These are phyloP conservation scores for Phrixothrix hirtus DNA, from an alignment of 2,888 invertebrate species.

Conservation along the genomic window DNA sequence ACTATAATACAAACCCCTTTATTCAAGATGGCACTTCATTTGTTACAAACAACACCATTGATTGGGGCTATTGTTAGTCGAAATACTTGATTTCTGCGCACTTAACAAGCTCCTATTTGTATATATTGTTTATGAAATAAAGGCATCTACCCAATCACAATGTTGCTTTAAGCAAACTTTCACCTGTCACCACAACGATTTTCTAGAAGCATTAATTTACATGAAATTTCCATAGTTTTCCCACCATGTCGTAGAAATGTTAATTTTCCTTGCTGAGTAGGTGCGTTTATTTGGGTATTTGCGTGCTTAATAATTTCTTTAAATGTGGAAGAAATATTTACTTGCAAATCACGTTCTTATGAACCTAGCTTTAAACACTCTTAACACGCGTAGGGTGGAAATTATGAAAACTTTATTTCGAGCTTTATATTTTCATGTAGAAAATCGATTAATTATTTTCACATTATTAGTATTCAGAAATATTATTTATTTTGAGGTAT, in stretches of 20 bases:
- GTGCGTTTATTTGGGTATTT: background rate
- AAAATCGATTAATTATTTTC: too few relatives aligned
- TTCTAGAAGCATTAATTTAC: slow-evolving; percentile 3
- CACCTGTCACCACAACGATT: too few relatives aligned
- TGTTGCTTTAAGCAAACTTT: background rate
- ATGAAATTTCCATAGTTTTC: slow-evolving; percentile 11
- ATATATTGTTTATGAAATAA: background rate
- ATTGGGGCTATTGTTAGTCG: slow-evolving; percentile 29
- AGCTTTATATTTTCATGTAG: too few relatives aligned
- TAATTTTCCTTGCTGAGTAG: background rate
- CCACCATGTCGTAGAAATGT: background rate
- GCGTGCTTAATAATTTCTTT: background rate
- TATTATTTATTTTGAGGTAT: too few relatives aligned
- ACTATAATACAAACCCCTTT: slow-evolving; percentile 25
- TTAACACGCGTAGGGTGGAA: too few relatives aligned
- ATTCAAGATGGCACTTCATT: slow-evolving; percentile 34
- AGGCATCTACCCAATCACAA: background rate
- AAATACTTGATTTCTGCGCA: too few relatives aligned
- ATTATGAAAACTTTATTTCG: too few relatives aligned
- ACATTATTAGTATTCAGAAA: too few relatives aligned
- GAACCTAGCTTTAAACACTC: background rate
- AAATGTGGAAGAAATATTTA: background rate
- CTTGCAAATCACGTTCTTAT: slow-evolving; percentile 1
- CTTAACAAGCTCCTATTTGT: background rate
- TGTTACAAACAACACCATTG: slow-evolving; percentile 32